phyloP scores from a whole-genome alignment of 1,140 invertebrate species.

The Gryon sp. region DNA sequence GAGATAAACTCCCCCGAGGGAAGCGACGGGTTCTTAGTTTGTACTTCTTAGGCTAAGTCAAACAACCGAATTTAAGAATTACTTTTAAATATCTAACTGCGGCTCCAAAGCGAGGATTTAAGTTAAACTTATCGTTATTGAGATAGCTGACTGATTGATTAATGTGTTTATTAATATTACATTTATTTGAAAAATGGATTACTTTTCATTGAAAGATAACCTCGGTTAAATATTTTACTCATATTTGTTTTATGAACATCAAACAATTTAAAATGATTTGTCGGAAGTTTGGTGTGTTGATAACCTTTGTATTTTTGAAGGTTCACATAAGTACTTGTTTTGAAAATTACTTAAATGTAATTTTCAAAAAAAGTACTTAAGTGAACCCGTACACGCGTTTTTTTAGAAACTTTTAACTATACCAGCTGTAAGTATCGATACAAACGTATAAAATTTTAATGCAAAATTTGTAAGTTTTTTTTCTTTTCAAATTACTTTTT shows the following conservation, averaged over 20 bases:
- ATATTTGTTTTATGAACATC: background rate
- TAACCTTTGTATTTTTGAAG: background rate
- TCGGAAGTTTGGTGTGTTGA: conserved; percentile 1
- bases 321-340: conserved; percentile 2
- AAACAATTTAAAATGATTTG: background rate
- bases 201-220: conserved; percentile 41
- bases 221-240: conserved; percentile 20
- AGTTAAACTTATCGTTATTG: conserved; percentile 38
- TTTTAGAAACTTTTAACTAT: conserved; percentile 16
- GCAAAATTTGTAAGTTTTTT: no score
- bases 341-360: background rate
- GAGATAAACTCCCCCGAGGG: background rate
- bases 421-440: conserved; percentile 2
- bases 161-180: no score
- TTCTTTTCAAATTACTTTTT: conserved; percentile 10
- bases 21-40: conserved; percentile 35
- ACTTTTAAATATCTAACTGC: conserved; percentile 1
- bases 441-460: conserved; percentile 39
- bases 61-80: conserved; percentile 54
- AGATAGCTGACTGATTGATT: background rate
- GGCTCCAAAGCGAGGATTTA: conserved; percentile 16
- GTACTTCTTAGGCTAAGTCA: conserved; percentile 42
- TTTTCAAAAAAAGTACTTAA: background rate
- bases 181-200: conserved; percentile 9
- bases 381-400: conserved; percentile 4